phyloP scores from a whole-genome alignment of 2,113 vertebrate genomes.

The Anarrhichthys ocellatus region DNA sequence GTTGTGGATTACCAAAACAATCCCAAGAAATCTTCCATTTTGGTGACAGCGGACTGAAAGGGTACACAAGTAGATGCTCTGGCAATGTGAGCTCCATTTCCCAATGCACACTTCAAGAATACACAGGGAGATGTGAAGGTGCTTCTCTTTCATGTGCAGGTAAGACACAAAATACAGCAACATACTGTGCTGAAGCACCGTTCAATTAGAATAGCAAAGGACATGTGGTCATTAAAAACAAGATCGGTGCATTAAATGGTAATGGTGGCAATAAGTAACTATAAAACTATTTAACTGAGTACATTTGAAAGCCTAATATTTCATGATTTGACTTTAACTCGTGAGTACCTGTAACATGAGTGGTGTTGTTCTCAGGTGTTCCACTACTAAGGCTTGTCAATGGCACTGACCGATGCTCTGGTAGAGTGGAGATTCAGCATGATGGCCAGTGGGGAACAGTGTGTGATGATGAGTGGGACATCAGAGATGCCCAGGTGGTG shows the following conservation, averaged over 20 bases:
- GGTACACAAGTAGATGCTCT: slow-evolving; percentile 48
- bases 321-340: neutral
- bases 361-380: slow-evolving; percentile 27
- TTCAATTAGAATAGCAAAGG: neutral
- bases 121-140: slow-evolving; percentile 32
- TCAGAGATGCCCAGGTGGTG: slow-evolving; percentile 71
- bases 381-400: slow-evolving; percentile 56
- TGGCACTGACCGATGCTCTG: slow-evolving; percentile 70
- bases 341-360: neutral
- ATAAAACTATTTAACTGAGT: neutral
- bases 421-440: slow-evolving; percentile 73
- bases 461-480: slow-evolving; percentile 75
- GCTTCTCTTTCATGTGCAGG: slow-evolving; percentile 66
- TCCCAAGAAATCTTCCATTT: neutral
- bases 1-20: slow-evolving; percentile 63
- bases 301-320: neutral
- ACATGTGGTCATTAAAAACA: neutral
- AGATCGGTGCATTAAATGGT: no score
- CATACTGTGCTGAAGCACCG: neutral
- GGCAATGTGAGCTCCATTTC: slow-evolving; percentile 52
- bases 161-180: slow-evolving; percentile 25
- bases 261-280: neutral
- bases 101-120: slow-evolving; percentile 56
- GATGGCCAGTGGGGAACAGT: slow-evolving; percentile 73
- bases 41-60: slow-evolving; percentile 43